phyloP scores from a whole-genome alignment of 92 coral and sea anemone species.

The Umimayanthus chanpuru region DNA sequence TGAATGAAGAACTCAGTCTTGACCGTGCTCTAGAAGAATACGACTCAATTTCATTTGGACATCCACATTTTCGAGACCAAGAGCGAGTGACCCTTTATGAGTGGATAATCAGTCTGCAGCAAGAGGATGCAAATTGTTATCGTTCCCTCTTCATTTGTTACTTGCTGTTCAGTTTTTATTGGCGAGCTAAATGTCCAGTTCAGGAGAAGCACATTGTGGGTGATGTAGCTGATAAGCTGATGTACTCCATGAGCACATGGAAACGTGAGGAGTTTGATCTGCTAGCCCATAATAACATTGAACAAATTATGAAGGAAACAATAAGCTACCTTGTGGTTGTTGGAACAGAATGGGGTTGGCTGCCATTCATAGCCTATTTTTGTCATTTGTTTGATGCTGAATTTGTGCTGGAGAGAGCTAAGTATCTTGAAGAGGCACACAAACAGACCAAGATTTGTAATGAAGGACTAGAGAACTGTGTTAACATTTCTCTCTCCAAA shows the following conservation, averaged over 20 bases:
- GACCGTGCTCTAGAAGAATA: constrained; percentile 56
- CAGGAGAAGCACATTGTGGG: not conserved
- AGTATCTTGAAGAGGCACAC: not conserved
- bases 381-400: constrained; percentile 2
- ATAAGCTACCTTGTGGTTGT: not conserved
- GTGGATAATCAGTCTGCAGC: constrained; percentile 28
- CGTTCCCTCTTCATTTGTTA: constrained; percentile 53
- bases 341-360: not conserved
- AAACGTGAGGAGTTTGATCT: constrained; percentile 8
- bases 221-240: constrained; percentile 31
- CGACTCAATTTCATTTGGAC: constrained; percentile 68
- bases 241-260: not conserved
- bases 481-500: not conserved
- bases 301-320: not conserved
- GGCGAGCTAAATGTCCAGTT: not conserved
- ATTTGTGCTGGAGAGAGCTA: not conserved
- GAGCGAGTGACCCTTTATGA: constrained; percentile 2
- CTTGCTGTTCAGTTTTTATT: constrained; percentile 51
- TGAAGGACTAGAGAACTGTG: not conserved
- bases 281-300: constrained; percentile 27
- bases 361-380: not conserved
- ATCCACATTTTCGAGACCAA: not conserved
- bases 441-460: no score
- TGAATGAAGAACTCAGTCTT: not conserved
- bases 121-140: not conserved